Evolutionary conservation across 2,888 invertebrate species (phyloP), one percentile per base, ranked within the genome.

Genomic region (Synergus laeviventris): DNA sequence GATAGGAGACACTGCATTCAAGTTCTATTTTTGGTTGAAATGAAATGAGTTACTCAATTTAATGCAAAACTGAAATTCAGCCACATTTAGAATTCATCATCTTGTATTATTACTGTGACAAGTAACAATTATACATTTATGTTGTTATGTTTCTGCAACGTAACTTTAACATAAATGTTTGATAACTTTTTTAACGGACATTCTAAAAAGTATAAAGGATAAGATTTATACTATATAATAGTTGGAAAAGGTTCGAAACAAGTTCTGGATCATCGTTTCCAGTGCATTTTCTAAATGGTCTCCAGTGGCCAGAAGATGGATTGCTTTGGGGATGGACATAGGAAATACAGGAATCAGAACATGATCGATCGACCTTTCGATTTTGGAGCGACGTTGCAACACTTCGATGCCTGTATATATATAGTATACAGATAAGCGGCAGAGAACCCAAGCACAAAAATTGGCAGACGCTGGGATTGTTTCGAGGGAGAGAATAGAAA

Each of bases 301-400:
- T 49, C 70, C 31, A 49, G 70, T 70, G 70, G 45, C 70, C 31
- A 70, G 49, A 70, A 70, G 70, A 70, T 70, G 70, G 70, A 70
- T 70, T 24, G n/a, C 70, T 70, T 36, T 31, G 16, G 70, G 36
- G 49, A 49, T 49, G 49, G 49, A 70, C 45, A 70, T 49, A 49
- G 24, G 24, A 45, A 70, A 49, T 70, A 70, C n/a, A 31, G 45
- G 45, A 66, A 70, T 70, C 70, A n/a, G 70, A 9, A 70, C 70
- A 49, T 70, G 70, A 70, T 70, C 70, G 70, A 70, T 70, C 70
- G 70, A 49, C 49, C 70, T 70, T 49, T 49, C 70, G 70, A 70
- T 70, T 70, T 70, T 49, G 49, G 36, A 70, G 49, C 70, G 31
- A 45, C 70, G 31, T n/a, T 36, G 49, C 70, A 70, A 49, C 70